Conservation (phyloP, 2,113 vertebrate species). For the Sylvicapra grimmia region DNA sequence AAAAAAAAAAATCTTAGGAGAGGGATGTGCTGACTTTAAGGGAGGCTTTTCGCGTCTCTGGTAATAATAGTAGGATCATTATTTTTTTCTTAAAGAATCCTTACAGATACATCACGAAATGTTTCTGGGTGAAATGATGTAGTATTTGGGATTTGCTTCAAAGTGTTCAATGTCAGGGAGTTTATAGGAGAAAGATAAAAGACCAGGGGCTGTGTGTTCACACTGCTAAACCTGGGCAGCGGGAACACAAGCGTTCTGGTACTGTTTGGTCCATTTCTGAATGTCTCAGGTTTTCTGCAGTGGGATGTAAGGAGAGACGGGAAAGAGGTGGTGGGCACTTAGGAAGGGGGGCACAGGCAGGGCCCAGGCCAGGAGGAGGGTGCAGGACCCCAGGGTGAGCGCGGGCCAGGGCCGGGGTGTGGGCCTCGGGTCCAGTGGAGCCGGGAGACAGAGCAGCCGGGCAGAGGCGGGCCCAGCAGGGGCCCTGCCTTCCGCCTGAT, state of each 20-base stretch:
- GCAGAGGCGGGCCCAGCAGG: rapidly evolving
- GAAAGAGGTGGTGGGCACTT: not conserved
- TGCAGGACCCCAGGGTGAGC: not conserved
- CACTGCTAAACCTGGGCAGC: rapidly evolving
- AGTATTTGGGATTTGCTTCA: not conserved
- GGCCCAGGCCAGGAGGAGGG: not conserved
- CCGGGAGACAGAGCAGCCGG: too few relatives aligned
- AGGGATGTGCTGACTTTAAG: not conserved
- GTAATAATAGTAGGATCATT: not conserved
- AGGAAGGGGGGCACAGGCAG: not conserved
- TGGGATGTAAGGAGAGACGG: not conserved
- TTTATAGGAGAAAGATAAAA: too few relatives aligned
- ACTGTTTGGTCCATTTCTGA: not conserved
- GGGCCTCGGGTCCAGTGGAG: rapidly evolving
- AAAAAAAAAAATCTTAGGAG: not conserved
- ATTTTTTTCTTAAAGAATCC: not conserved
- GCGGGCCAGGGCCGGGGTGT: not conserved
- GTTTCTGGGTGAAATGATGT: not conserved
- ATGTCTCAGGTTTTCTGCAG: not conserved
- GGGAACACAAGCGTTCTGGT: too few relatives aligned
- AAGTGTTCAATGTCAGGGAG: not conserved
- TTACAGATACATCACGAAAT: not conserved
- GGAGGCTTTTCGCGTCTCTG: not conserved
- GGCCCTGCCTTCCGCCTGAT: rapidly evolving
- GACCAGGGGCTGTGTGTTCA: not conserved